phyloP scores from a whole-genome alignment of 2,888 invertebrate genomes.

The Lottia scabra region DNA sequence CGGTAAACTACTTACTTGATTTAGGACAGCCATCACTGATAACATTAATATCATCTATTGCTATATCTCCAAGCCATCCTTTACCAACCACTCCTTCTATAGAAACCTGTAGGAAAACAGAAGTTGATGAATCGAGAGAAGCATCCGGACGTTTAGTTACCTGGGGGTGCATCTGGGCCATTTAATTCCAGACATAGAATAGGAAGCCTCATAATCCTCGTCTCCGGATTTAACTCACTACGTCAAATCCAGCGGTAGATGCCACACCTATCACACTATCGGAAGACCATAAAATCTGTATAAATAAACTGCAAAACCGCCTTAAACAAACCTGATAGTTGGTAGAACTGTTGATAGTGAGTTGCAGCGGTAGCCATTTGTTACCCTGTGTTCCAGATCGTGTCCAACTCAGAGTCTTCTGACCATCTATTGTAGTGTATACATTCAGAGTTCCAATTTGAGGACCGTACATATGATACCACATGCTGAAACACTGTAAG shows the following conservation, averaged over 20 bases:
- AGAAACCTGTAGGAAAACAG: slow-evolving; percentile 37
- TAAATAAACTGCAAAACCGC: not conserved
- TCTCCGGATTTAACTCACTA: no score
- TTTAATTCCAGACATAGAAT: no score
- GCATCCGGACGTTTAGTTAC: no score
- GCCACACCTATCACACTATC: no score
- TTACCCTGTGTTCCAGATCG: slow-evolving; percentile 53
- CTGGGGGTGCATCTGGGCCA: no score
- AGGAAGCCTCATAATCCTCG: no score
- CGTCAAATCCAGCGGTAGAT: no score
- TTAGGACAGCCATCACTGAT: slow-evolving; percentile 38
- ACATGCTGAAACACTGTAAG: slow-evolving; percentile 56
- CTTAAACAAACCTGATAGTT: slow-evolving; percentile 46
- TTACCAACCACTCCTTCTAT: slow-evolving; percentile 49
- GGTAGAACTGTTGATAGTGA: slow-evolving; percentile 45
- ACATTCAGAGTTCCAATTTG: slow-evolving; percentile 50
- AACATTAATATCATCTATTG: slow-evolving; percentile 54
- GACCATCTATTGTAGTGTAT: slow-evolving; percentile 33
- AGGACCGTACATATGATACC: slow-evolving; percentile 64
- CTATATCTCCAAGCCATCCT: slow-evolving; percentile 52
- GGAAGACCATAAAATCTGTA: no score
- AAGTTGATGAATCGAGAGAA: slow-evolving; percentile 15
- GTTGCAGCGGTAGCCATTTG: slow-evolving; percentile 51
- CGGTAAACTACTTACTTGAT: slow-evolving; percentile 34
- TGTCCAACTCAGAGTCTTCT: slow-evolving; percentile 39